Base-by-base conservation (phyloP, 2,888 invertebrate species). In the Hetaerina titia region DNA sequence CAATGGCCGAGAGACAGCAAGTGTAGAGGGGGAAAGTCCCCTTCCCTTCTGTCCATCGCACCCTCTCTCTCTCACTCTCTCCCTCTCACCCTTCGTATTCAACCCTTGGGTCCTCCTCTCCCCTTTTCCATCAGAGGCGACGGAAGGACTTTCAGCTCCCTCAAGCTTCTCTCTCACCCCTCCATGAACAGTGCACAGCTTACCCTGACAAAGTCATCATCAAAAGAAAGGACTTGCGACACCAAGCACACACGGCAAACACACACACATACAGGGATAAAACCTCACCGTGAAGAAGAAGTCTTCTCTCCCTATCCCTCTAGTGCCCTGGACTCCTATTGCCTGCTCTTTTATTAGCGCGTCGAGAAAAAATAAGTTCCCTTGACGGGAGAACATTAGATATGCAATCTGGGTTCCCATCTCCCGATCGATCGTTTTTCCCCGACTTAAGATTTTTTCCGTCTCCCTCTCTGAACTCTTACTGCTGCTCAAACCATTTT, bases 1-100 rank as follows among this genome's bases (percentile, higher is more conserved):
- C 92, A 74, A 90, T 64, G 90, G 90, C 64, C 90, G 45, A 74
- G 92, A n/a, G 92, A 92, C 45, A 92, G 92, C 92, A 92, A 92
- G 92, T 92, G 92, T 92, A 92, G 69, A 45, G 45, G 69, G 92
- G 74, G 31, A 13, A 19, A 25, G 0, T 31, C 25, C 25, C 60
- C 11, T 60, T 60, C 60, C 81, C 31, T 81, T 15, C 81, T 11
- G 81, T 81, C 81, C 81, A 69, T n/a, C 69, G 69, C 81, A 81
- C 81, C 31, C 81, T 25, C n/a, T 9, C n/a, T 9, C 25, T 81
- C 81, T 31, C 81, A 13, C 81, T n/a, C n/a, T 25, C 64, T 56
- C 45, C 57, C 89, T 45, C 31, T 45, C 31, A 89, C 89, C 57
- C 69, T 56, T 64, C 45, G 31, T 56, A 56, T 69, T 69, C 89